A percentile compares a stretch with the other conserved stretches of the same genome.
Conservation (phyloP, 2,888 invertebrate genomes). For the Acronicta leporina region DNA sequence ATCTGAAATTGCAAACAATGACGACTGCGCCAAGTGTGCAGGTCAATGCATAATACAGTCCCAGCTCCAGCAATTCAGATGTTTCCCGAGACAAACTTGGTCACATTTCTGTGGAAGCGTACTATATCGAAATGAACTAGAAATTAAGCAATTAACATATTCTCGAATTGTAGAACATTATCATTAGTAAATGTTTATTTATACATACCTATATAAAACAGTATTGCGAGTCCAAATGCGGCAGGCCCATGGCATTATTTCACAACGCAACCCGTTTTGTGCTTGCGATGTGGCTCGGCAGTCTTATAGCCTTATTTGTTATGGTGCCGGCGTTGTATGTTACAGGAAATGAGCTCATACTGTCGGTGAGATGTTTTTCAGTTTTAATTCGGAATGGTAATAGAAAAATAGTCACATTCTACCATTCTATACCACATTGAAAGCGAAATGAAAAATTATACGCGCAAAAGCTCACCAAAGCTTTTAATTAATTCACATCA, state of each 20-base stretch:
- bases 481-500: constrained; percentile 57
- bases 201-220: constrained; percentile 25
- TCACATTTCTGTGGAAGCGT: constrained; percentile 33
- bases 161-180: constrained; percentile 43
- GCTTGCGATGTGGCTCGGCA: constrained; percentile 69
- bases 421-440: constrained; percentile 51
- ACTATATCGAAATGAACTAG: constrained; percentile 33
- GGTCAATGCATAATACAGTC: constrained; percentile 47
- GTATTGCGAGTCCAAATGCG: constrained; percentile 57
- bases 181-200: constrained; percentile 27
- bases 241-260: constrained; percentile 70
- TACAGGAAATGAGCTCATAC: constrained; percentile 76
- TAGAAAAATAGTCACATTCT: constrained; percentile 61
- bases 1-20: constrained; percentile 48
- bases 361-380: constrained; percentile 67
- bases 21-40: constrained; percentile 18
- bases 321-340: constrained; percentile 73
- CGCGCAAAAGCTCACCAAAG: constrained; percentile 41
- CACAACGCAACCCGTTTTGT: constrained; percentile 75
- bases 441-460: constrained; percentile 46
- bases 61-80: constrained; percentile 26
- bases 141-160: constrained; percentile 41
- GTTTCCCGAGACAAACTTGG: constrained; percentile 42
- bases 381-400: constrained; percentile 65
- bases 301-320: constrained; percentile 79